Base-by-base conservation (phyloP, 2,888 invertebrate species). In the Tupiocoris notatus region DNA sequence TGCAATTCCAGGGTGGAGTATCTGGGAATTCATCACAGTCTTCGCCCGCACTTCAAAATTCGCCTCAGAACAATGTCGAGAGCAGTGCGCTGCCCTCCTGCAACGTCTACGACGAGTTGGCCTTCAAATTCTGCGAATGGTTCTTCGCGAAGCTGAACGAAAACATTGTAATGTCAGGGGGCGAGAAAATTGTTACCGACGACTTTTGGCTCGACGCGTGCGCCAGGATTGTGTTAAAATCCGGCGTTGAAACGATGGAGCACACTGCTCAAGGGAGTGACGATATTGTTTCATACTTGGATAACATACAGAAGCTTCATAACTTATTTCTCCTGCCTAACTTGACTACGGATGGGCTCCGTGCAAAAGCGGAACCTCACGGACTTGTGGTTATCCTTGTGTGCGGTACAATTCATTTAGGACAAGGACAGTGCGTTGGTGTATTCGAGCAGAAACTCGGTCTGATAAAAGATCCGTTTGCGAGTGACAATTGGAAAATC, bases 401-500 rank as follows among this genome's bases (percentile, higher is more conserved):
- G 0, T 89, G 89, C 83, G 91, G 91, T 18, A 89, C 89, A 0
- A 81, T 91, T 39, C 90, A 91, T 81, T 83, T 85, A 1, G 82
- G 83, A 16, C 80, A 83, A 2, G 83, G 84, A 67, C 73, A 80
- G 24, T 86, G 86, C 79, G 86, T 88, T 0, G 91, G 91, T 1
- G 83, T 89, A 25, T 91, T 90, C 82, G 90, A 90, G 81, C 89
- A 90, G 81, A 84, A 86, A 62, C 90, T 91, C 83, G 88, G 88
- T 1, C 83, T 91, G 58, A 84, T 89, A 21, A 85, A 88, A 78
- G 90, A 91, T 82, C 90, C 90, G 0, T 85, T 84, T 67, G 83
- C 85, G 24, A 85, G 86, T n/a, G 89, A 90, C 81, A 89, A 89
- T 81, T 91, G 89, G 89, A 90, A 89, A 83, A 87, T 90, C 21